Base-by-base conservation (phyloP, 1,140 invertebrate species). In the Ceratoteleas bidentatus region DNA sequence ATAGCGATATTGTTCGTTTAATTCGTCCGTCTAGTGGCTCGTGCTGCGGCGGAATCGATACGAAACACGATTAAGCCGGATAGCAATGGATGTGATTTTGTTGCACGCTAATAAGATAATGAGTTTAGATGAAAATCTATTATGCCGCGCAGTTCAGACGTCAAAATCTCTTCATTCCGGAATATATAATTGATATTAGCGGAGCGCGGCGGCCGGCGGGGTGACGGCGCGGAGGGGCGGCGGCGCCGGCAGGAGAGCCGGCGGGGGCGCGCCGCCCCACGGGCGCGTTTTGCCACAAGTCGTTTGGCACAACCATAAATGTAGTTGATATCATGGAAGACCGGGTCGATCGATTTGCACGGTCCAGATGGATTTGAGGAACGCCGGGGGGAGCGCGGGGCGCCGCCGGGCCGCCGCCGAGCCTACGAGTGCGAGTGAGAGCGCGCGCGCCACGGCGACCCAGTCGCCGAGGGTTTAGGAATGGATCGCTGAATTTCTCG, bases 401-500 rank as follows among this genome's bases (percentile, higher is more conserved):
- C 13, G 13, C 2, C 49, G 58, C 49, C 16, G 49, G 69, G 38
- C 14, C 15, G 43, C 40, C 2, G 14, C 11, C 65, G 74, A 49
- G 74, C 72, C 62, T 68, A 61, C 49, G 38, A 65, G 69, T 56
- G 79, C 60, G 78, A 78, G 81, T 33, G 75, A 76, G 73, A 62
- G n/a, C n/a, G n/a, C n/a, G n/a, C n/a, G 75, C 40, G 77, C 33
- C 53, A 50, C 68, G 47, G 62, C 68, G 65, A 72, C 64, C 32
- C 82, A 49, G 65, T 53, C 62, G 70, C 62, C 68, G 81, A 82
- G 84, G 87, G 81, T 85, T 86, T 85, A 90, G 88, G 88, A 90
- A 90, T 90, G 90, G 90, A 90, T 90, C 89, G 90, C 70, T 90
- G 90, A 91, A 91, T 91, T 91, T 90, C 89, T 90, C 89, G 89